These are phyloP conservation scores for Hiodon alosoides DNA, from an alignment of 2,113 vertebrate species.

Conservation along the genomic window DNA sequence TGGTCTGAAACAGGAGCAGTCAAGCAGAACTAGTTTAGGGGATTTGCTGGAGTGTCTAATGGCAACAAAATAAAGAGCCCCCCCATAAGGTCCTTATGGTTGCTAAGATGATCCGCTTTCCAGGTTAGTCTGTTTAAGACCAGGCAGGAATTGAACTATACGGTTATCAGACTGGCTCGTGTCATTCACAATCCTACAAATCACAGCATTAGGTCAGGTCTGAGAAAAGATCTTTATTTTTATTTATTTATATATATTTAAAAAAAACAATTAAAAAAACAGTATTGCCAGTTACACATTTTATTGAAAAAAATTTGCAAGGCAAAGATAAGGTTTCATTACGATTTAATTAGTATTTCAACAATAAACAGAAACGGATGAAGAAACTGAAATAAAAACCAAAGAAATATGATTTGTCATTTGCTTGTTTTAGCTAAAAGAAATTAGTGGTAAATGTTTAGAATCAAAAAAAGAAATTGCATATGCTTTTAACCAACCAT, in stretches of 20 bases:
- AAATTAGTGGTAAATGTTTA: slow-evolving; percentile 54
- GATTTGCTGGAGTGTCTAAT: too few species aligned
- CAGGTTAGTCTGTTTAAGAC: too few species aligned
- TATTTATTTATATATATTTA: slow-evolving; percentile 66
- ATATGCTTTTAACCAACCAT: slow-evolving; percentile 66
- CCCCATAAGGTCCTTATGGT: too few species aligned
- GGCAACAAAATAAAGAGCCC: too few species aligned
- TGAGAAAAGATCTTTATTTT: slow-evolving; percentile 45
- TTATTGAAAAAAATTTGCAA: slow-evolving; percentile 66
- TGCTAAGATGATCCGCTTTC: too few species aligned
- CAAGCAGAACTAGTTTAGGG: not conserved
- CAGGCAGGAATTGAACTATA: too few species aligned
- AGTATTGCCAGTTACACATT: slow-evolving; percentile 71
- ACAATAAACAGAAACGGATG: slow-evolving; percentile 38
- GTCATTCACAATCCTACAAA: not conserved
- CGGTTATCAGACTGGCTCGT: too few species aligned
- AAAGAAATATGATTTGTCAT: slow-evolving; percentile 29
- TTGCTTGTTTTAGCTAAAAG: slow-evolving; percentile 50
- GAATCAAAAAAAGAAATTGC: slow-evolving; percentile 63
- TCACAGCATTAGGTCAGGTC: not conserved
- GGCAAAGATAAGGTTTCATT: slow-evolving; percentile 55
- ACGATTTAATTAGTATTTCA: slow-evolving; percentile 52
- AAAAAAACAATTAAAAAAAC: slow-evolving; percentile 46
- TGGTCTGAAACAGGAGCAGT: not conserved
- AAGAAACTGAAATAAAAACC: slow-evolving; percentile 20